phyloP scores from a whole-genome alignment of 1,140 invertebrate genomes.

The Propsilocerus akamusi region DNA sequence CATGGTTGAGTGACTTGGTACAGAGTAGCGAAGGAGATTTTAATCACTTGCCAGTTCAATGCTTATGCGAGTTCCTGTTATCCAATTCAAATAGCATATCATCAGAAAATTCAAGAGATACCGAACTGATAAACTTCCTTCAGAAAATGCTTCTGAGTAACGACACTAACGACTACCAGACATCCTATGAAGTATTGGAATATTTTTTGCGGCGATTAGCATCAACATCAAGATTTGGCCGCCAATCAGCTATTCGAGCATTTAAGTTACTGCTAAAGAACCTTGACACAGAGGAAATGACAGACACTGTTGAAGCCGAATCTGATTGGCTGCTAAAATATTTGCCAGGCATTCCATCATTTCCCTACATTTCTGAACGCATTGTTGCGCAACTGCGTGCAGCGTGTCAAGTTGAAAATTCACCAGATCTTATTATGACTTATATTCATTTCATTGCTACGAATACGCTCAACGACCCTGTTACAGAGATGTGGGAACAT shows the following conservation, averaged over 20 bases:
- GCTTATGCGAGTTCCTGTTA: slow-evolving; percentile 86
- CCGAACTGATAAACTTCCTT: slow-evolving; percentile 62
- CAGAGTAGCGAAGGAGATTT: slow-evolving; percentile 63
- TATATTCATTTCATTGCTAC: slow-evolving; percentile 73
- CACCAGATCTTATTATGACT: slow-evolving; percentile 63
- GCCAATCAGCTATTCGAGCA: slow-evolving; percentile 56
- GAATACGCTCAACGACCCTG: slow-evolving; percentile 44
- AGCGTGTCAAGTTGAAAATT: slow-evolving; percentile 82
- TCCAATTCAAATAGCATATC: slow-evolving; percentile 33
- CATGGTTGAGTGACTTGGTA: slow-evolving; percentile 88
- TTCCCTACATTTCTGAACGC: slow-evolving; percentile 40
- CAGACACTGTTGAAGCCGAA: slow-evolving; percentile 11
- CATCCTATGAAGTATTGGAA: slow-evolving; percentile 66
- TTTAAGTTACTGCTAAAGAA: slow-evolving; percentile 33
- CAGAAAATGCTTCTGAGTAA: slow-evolving; percentile 37
- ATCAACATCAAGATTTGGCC: slow-evolving; percentile 55
- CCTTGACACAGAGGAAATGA: slow-evolving; percentile 17
- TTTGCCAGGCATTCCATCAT: slow-evolving; percentile 54
- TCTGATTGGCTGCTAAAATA: slow-evolving; percentile 57
- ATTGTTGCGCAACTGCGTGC: slow-evolving; percentile 51
- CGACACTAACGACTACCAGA: slow-evolving; percentile 34
- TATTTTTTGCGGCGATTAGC: slow-evolving; percentile 77
- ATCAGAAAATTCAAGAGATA: slow-evolving; percentile 23
- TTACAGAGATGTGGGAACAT: slow-evolving; percentile 40
- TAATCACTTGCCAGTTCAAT: slow-evolving; percentile 66